These are phyloP conservation scores for Bufo gargarizans DNA, from an alignment of 2,113 vertebrate species.

Conservation along the genomic window DNA sequence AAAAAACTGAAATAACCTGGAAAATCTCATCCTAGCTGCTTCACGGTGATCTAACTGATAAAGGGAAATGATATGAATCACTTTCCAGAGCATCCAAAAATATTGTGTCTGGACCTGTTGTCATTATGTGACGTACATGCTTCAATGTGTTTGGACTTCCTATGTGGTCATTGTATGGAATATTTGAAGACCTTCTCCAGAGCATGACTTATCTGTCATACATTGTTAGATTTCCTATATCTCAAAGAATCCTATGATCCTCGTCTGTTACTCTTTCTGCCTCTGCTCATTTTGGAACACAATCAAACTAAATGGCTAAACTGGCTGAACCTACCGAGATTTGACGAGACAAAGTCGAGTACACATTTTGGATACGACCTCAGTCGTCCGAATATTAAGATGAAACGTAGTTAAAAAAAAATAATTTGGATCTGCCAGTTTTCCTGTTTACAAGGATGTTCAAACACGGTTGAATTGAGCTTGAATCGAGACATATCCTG, in stretches of 20 bases:
- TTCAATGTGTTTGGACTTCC: neutral
- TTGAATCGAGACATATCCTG: too few relatives aligned
- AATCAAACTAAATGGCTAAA: neutral
- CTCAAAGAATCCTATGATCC: neutral
- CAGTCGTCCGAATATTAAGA: neutral
- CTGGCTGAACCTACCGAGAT: neutral
- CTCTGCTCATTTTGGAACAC: neutral
- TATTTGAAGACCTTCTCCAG: neutral
- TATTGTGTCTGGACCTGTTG: neutral
- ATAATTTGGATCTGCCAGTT: too few relatives aligned
- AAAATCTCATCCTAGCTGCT: neutral
- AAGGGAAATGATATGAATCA: neutral
- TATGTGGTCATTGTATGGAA: neutral
- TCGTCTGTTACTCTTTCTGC: too few relatives aligned
- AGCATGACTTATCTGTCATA: neutral
- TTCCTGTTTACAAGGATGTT: too few relatives aligned
- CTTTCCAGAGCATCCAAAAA: neutral
- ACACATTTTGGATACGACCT: neutral
- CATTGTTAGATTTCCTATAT: neutral
- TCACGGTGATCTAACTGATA: neutral
- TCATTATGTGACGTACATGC: neutral
- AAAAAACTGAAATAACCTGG: slow-evolving; percentile 2
- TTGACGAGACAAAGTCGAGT: neutral
- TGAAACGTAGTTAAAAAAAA: neutral
- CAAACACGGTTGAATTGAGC: too few relatives aligned